Percentiles rank a stretch among this genome's conserved stretches.
Evolutionary conservation across 2,888 invertebrate species (phyloP).

Genomic region (Microctonus aethiopoides): DNA sequence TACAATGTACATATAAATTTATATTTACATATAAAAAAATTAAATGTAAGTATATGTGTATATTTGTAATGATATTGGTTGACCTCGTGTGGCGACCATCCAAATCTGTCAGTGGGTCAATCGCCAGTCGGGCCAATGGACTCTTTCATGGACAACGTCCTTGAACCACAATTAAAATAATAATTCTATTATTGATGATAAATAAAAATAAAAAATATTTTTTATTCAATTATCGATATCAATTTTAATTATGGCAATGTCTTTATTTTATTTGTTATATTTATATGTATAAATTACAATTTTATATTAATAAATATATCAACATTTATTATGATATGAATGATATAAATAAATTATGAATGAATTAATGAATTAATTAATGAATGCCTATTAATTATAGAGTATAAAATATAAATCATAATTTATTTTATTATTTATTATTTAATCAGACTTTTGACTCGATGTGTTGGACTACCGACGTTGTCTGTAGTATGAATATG

Average conservation of each 20-base stretch:
- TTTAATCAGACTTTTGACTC: background rate
- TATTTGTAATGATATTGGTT: background rate
- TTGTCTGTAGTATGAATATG: conserved; percentile 43
- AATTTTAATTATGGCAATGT: too few relatives aligned
- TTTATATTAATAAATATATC: too few relatives aligned
- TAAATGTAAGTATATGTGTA: background rate
- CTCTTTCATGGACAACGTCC: conserved; percentile 39
- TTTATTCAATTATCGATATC: too few relatives aligned
- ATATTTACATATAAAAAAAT: background rate
- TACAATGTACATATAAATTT: background rate
- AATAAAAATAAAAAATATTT: too few relatives aligned
- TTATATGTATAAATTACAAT: too few relatives aligned
- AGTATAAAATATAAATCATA: background rate
- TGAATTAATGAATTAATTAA: too few relatives aligned
- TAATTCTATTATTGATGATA: too few relatives aligned
- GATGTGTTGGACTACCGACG: conserved; percentile 35
- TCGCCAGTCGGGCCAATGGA: conserved; percentile 49
- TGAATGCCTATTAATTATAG: background rate
- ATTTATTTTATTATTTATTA: background rate
- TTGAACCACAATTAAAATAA: conserved; percentile 22
- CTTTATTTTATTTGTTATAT: too few relatives aligned
- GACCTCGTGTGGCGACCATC: conserved; percentile 46
- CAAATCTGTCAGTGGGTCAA: conserved; percentile 64
- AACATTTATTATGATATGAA: too few relatives aligned
- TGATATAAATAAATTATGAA: too few relatives aligned